Evolutionary conservation across 2,888 invertebrate genomes (phyloP), one percentile per base, ranked within the genome.

Genomic region (Cheiracanthium punctorium): DNA sequence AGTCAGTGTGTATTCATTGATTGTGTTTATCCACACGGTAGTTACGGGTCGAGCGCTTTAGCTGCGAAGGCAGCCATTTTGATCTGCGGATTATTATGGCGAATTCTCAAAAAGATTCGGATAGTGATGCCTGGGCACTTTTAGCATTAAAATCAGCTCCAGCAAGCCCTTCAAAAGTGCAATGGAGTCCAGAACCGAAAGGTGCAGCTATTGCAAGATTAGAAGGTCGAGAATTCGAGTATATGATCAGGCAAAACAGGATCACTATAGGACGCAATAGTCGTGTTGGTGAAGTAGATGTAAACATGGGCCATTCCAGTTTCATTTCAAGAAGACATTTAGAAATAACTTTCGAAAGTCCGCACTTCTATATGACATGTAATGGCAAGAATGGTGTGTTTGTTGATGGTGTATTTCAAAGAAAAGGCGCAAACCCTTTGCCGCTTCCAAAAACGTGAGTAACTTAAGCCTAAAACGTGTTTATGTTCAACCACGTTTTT

Each of bases 351-450:
- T 96, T 95, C 92, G 96, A 97, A 91, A 95, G 95, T 90, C 96
- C 96, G 71, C 95, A 96, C 92, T 98, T 98, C 93, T 98, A 95
- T 92, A 95, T 98, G 94, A 95, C 95, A 91, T 98, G 98, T 93
- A 96, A 96, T 92, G 98, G 98, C 91, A 98, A 98, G 93, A 98
- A 98, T 93, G 98, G 98, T 91, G 97, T 98, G 90, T 97, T 98
- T 92, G 96, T 98, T 91, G 98, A 98, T 92, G 98, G 98, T 90
- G 96, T 97, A 90, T 97, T 98, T 93, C 97, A 97, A 93, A 93
- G 98, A 90, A 97, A 98, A 93, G 97, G 97, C 91, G 96, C 97
- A 90, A 95, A 97, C 90, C 95, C 97, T 89, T 94, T 97, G 93
- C 96, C 96, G 93, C 94, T 98, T 91, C 97, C 98, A 90, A 96